phyloP scores from a whole-genome alignment of 2,888 invertebrate genomes.

The Dicycla oo region DNA sequence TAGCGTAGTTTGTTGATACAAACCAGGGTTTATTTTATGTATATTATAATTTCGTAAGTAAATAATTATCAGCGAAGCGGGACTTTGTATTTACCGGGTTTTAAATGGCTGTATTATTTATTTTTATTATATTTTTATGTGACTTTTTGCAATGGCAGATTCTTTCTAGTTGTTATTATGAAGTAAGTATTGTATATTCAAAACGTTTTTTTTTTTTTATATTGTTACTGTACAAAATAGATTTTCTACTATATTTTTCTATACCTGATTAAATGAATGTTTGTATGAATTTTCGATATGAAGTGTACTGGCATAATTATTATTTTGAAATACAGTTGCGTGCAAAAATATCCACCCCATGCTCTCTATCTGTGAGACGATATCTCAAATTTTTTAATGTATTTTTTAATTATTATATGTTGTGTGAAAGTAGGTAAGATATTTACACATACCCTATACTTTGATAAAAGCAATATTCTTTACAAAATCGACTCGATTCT shows the following conservation, averaged over 20 bases:
- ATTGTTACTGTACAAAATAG: constrained; percentile 59
- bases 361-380: no score
- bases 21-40: constrained; percentile 57
- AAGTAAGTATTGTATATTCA: constrained; percentile 26
- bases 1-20: constrained; percentile 59
- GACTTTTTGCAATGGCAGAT: constrained; percentile 15
- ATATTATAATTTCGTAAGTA: constrained; percentile 20
- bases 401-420: no score
- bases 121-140: constrained; percentile 36
- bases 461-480: no score
- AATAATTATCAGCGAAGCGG: constrained; percentile 29
- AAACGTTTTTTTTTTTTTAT: constrained; percentile 52
- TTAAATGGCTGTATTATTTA: constrained; percentile 50
- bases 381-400: no score
- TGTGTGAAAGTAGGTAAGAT: no score
- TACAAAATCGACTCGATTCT: no score
- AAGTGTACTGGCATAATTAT: constrained; percentile 19
- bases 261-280: constrained; percentile 40
- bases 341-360: no score
- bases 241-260: constrained; percentile 63
- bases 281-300: constrained; percentile 47
- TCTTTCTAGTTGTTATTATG: constrained; percentile 34
- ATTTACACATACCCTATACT: no score
- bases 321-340: constrained; percentile 16
- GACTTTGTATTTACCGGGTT: constrained; percentile 49